Conservation (phyloP, 2,888 invertebrate species). For the Eristalis intricaria region DNA sequence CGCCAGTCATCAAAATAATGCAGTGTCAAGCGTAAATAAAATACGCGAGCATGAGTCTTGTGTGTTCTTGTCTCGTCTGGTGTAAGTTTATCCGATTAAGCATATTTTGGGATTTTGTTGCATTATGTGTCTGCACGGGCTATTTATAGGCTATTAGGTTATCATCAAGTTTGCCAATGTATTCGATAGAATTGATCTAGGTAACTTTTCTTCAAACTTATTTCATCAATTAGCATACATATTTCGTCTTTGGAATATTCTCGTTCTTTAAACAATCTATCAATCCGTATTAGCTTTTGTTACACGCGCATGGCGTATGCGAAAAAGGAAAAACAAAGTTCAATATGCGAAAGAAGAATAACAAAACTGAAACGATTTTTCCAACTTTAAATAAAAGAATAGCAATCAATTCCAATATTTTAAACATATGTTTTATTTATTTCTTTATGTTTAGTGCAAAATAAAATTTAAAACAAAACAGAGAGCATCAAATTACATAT, state of each 20-base stretch:
- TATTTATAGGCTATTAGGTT: conserved; percentile 1
- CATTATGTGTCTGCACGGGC: conserved; percentile 18
- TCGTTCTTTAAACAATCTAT: too few species aligned
- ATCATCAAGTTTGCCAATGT: conserved; percentile 20
- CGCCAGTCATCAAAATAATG: conserved; percentile 23
- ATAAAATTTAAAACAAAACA: conserved; percentile 65
- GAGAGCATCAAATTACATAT: conserved; percentile 49
- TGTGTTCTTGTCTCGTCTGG: not conserved
- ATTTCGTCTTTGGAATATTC: not conserved
- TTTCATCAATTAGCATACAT: not conserved
- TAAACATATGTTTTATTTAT: conserved; percentile 55
- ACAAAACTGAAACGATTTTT: not conserved
- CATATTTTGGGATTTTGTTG: conserved; percentile 28
- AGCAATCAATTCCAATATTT: conserved; percentile 57
- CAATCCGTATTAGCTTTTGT: too few species aligned
- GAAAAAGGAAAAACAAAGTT: not conserved
- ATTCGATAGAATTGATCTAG: conserved; percentile 15
- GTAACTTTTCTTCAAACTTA: not conserved
- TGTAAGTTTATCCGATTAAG: conserved; percentile 23
- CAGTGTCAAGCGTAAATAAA: not conserved
- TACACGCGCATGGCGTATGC: not conserved
- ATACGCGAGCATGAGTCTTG: not conserved
- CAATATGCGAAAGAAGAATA: not conserved
- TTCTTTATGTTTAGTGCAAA: conserved; percentile 63
- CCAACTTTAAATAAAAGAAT: not conserved